Evolutionary conservation across 2,797 vertebrate species (phyloP), one percentile per base, ranked within the genome.

Genomic region (Myotis planiceps): DNA sequence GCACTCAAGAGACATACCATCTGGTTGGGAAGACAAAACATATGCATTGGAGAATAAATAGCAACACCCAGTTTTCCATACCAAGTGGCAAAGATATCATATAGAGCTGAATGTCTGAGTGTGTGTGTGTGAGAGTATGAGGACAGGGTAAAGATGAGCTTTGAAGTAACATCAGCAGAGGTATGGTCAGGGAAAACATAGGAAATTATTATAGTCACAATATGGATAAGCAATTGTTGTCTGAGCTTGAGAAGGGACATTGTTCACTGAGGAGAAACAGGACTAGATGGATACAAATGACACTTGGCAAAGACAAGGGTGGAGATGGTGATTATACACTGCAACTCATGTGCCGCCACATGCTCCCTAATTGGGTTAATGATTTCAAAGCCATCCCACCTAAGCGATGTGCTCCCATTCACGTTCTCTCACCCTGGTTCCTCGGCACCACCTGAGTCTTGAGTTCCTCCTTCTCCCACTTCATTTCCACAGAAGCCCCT

Each of bases 311-410:
- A 89, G 58, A 58, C 49, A 32, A 37, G 71, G 58, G 81, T 45
- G 34, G 79, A 58, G 81, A 68, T 21, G 2, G 39, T 42, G 53
- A 90, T 94, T 58, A 65, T 9, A 34, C 14, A 18, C 7, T 13
- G n/a, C 55, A 91, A 68, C 34, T 89, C 3, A 1, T 69, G 47
- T 5, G 29, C 6, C 51, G 49, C 68, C 81, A 66, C 55, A 72
- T 51, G 72, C 53, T 94, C 34, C 78, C 39, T 92, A 82, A 90
- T 82, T 78, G 90, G 63, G 88, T 51, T 37, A 75, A 37, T 88
- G 19, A 37, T 55, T 86, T 80, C 42, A 34, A 87, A 90, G 81
- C 60, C 47, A 27, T 72, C 84, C 63, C 66, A n/a, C 66, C 84
- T 51, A 5, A 34, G 18, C 0, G 16, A 81, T 34, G 53, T 6